These are phyloP conservation scores for Lipophrys pholis DNA, from an alignment of 2,113 vertebrate species.

Conservation along the genomic window DNA sequence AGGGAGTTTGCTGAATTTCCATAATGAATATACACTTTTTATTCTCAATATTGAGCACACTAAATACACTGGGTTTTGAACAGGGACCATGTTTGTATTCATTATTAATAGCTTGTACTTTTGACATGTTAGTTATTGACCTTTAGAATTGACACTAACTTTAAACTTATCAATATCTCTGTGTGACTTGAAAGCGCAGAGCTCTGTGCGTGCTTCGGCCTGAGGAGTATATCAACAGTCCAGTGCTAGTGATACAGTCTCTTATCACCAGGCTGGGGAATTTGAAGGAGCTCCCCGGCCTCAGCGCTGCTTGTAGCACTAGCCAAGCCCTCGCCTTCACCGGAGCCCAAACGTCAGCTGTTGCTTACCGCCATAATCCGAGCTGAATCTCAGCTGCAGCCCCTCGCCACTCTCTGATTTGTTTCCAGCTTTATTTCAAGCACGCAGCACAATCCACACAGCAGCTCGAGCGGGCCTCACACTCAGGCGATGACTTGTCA, in stretches of 20 bases:
- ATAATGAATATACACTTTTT: too few species aligned
- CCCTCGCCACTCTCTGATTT: constrained; percentile 2
- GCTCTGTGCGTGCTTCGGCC: constrained; percentile 34
- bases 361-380: constrained; percentile 7
- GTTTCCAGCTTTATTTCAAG: constrained; percentile 32
- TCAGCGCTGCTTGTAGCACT: constrained; percentile 43
- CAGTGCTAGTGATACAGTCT: constrained; percentile 60
- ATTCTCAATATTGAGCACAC: too few species aligned
- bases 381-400: constrained; percentile 2
- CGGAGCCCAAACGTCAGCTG: background rate
- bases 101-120: too few species aligned
- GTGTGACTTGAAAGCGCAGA: too few species aligned
- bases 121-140: too few species aligned
- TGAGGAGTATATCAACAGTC: constrained; percentile 52
- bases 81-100: too few species aligned
- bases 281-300: constrained; percentile 60
- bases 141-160: too few species aligned
- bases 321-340: constrained; percentile 13
- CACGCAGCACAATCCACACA: background rate
- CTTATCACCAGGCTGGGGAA: constrained; percentile 78
- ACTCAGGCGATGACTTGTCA: constrained; percentile 53
- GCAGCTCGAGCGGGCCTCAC: constrained; percentile 27
- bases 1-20: too few species aligned
- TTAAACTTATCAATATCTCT: too few species aligned
- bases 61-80: too few species aligned